Evolutionary conservation across 2,888 invertebrate species (phyloP).

Genomic region (Trissoscelio sp.): DNA sequence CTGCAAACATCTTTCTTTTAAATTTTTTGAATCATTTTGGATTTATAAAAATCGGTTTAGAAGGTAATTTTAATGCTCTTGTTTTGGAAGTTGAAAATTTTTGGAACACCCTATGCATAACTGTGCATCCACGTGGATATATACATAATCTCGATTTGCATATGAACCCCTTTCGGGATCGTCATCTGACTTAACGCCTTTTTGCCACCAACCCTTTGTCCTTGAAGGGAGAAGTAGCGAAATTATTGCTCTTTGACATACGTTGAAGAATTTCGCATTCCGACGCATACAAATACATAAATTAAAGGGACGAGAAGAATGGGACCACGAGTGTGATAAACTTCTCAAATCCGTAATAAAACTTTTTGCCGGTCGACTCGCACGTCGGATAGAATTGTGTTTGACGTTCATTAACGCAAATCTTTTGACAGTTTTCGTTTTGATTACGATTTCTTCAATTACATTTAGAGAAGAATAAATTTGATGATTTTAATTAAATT

Average conservation of each 20-base stretch:
- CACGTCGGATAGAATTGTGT: slow-evolving; percentile 34
- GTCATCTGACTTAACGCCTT: slow-evolving; percentile 81
- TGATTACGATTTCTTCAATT: too few relatives aligned
- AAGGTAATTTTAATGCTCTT: too few relatives aligned
- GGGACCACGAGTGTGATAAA: slow-evolving; percentile 49
- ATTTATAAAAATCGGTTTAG: too few relatives aligned
- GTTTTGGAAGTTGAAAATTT: too few relatives aligned
- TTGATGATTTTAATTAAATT: too few relatives aligned
- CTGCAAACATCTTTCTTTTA: background rate
- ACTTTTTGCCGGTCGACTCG: slow-evolving; percentile 42
- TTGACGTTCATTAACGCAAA: slow-evolving; percentile 46
- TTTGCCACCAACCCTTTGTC: slow-evolving; percentile 74
- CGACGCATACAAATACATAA: slow-evolving; percentile 51
- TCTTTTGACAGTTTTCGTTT: slow-evolving; percentile 38
- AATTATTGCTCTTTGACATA: slow-evolving; percentile 62
- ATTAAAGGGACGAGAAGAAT: slow-evolving; percentile 56
- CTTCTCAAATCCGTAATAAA: slow-evolving; percentile 61
- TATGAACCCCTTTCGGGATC: slow-evolving; percentile 80
- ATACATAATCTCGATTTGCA: slow-evolving; percentile 75
- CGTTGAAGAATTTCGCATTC: slow-evolving; percentile 66
- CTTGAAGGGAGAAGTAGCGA: slow-evolving; percentile 55
- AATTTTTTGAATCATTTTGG: too few relatives aligned
- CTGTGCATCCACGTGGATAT: slow-evolving; percentile 58
- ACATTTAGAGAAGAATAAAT: too few relatives aligned
- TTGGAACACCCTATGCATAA: slow-evolving; percentile 47